phyloP scores from a whole-genome alignment of 2,888 invertebrate species.

The Choristoneura rosaceana region DNA sequence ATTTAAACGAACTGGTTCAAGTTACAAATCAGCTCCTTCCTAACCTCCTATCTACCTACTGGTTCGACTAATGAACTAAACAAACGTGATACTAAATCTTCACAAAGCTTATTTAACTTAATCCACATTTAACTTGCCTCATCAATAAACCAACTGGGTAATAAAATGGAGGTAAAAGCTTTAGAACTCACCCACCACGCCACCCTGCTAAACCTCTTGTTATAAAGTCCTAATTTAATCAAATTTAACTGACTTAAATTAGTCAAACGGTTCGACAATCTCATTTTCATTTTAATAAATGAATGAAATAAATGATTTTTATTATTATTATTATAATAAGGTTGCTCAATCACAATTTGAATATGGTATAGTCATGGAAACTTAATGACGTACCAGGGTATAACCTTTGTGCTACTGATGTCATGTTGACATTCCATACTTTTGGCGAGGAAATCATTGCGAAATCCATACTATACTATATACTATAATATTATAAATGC shows the following conservation, averaged over 20 bases:
- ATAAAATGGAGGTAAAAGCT: conserved; percentile 5
- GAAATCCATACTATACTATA: no score
- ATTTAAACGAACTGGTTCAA: background rate
- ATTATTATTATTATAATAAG: no score
- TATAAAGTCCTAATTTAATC: conserved; percentile 20
- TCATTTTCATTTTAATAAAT: conserved; percentile 15
- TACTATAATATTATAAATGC: no score
- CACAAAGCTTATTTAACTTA: background rate
- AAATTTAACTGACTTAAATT: conserved; percentile 17
- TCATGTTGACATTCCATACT: no score
- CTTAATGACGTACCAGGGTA: no score
- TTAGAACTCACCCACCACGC: background rate
- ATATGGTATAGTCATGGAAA: background rate
- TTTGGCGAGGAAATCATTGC: no score
- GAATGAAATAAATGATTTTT: no score
- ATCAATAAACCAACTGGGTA: conserved; percentile 20
- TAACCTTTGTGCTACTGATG: no score
- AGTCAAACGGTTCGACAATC: conserved; percentile 5
- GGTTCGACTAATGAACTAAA: background rate
- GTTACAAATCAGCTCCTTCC: background rate
- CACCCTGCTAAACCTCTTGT: conserved; percentile 2
- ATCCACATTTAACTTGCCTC: background rate
- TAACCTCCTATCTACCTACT: background rate
- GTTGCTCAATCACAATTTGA: conserved; percentile 11
- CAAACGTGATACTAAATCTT: background rate